These are phyloP conservation scores for Galerucella calmariensis DNA, from an alignment of 2,888 invertebrate genomes.

Conservation along the genomic window DNA sequence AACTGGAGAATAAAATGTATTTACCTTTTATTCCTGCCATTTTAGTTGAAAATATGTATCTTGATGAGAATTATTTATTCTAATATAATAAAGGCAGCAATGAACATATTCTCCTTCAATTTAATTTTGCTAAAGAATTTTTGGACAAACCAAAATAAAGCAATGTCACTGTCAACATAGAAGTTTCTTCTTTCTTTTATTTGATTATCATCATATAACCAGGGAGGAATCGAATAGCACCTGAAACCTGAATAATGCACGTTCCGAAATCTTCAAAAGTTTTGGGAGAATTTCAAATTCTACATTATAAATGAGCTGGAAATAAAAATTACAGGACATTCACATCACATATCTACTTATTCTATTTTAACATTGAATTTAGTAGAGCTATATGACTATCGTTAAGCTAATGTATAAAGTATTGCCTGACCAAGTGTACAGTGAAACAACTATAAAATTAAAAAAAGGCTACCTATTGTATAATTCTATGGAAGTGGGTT, in stretches of 20 bases:
- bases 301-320: no score
- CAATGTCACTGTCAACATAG: background rate
- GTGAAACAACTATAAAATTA: no score
- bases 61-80: background rate
- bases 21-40: conserved; percentile 47
- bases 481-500: background rate
- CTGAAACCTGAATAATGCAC: no score
- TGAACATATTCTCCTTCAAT: background rate
- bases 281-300: background rate
- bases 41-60: background rate
- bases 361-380: background rate
- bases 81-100: background rate
- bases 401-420: background rate
- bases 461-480: background rate
- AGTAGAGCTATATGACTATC: background rate
- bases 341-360: background rate
- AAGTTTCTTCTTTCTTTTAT: background rate
- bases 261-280: background rate
- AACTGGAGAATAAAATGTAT: background rate
- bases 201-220: no score
- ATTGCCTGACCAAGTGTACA: background rate
- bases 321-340: no score
- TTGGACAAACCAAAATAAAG: background rate
- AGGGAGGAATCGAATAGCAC: no score
- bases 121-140: background rate